Evolutionary conservation across 2,888 invertebrate genomes (phyloP), one percentile per base, ranked within the genome.

Genomic region (Nomada ferruginata): DNA sequence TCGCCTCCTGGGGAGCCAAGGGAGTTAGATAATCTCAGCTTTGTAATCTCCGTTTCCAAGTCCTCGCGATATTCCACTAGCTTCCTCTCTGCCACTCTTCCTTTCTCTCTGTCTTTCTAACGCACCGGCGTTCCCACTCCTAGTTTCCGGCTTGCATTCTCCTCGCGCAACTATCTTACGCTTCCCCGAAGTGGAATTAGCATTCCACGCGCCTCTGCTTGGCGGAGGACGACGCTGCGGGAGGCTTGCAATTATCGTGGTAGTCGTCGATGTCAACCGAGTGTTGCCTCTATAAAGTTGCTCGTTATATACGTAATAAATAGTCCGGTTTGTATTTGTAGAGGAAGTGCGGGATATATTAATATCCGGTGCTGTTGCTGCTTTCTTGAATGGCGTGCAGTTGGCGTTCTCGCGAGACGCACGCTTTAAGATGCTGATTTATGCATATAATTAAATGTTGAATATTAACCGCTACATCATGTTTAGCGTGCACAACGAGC

Each of bases 11-110:
- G 55, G 70, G 70, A 74, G 83, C 84, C 86, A 86, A 89, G 89
- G 85, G 88, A 90, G 90, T 90, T 90, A 90, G 90, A 90, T 91
- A 90, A 92, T 92, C 91, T 90, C 86, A 86, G 89, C 91, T 91
- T 91, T 91, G 90, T 91, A 91, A 92, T 92, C 90, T 90, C 85
- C 84, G 84, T 86, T 83, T 83, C 83, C 79, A 87, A 85, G 83
- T 81, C 75, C 76, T 53, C 64, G 66, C 76, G 74, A 70, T 72
- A 29, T 64, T 57, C 53, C n/a, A 11, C 20, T 10, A 2, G 47
- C 36, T 20, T 20, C 20, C 18, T 44, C 71, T 11, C 55, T 42
- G 9, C 2, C 73, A 44, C 61, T 47, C 55, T 11, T 4, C 61
- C 66, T 57, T 47, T 44, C 53, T 18, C 61, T 18, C 61, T 2